Evolutionary conservation across 2,113 vertebrate genomes (phyloP).

Genomic region (Emberiza fucata): DNA sequence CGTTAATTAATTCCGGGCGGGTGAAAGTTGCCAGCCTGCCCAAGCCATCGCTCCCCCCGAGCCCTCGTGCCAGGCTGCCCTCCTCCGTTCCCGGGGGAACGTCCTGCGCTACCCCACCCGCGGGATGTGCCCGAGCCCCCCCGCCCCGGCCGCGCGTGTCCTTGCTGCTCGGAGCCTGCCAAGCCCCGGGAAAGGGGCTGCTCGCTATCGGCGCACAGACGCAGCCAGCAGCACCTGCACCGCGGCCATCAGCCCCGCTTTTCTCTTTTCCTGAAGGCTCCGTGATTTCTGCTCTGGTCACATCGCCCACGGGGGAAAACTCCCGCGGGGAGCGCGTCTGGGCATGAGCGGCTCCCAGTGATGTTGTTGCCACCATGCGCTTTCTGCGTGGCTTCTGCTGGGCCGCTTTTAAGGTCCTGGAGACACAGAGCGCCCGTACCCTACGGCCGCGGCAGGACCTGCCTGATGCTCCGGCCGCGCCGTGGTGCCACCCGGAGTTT

Average conservation of each 20-base stretch:
- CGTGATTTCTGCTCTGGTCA: background rate
- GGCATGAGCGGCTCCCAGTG: background rate
- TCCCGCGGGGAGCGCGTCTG: background rate
- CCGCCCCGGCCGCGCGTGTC: background rate
- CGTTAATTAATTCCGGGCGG: constrained; percentile 40
- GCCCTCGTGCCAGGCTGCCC: background rate
- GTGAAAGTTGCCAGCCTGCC: constrained; percentile 46
- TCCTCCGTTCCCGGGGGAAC: background rate
- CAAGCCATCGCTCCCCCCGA: background rate
- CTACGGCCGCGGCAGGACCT: background rate
- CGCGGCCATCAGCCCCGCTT: background rate
- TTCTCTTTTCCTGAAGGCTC: background rate
- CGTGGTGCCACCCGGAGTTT: background rate
- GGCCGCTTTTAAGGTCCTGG: background rate
- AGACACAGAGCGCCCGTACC: too few species aligned
- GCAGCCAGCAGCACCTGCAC: background rate
- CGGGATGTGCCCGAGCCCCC: background rate
- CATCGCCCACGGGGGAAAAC: background rate
- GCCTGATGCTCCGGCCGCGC: background rate
- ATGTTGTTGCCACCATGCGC: background rate
- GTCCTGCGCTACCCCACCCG: background rate
- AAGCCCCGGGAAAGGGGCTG: background rate
- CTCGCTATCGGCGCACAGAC: background rate
- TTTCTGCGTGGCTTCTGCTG: background rate
- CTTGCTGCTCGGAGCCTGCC: background rate